Evolutionary conservation across 2,888 invertebrate genomes (phyloP), one percentile per base, ranked within the genome.

Genomic region (Aethes cnicana): DNA sequence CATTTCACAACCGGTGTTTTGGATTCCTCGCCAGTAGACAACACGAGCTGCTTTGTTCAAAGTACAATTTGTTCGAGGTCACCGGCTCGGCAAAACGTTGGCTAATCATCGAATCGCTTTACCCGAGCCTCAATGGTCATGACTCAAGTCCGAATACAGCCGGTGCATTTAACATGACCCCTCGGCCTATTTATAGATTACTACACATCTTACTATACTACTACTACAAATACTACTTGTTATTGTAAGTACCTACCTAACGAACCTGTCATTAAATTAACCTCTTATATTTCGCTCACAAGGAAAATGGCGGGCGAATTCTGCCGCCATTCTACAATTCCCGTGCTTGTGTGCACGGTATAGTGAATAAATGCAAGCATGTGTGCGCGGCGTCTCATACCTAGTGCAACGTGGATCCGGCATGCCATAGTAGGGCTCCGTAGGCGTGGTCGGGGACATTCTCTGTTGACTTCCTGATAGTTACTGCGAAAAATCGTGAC

Each of bases 21-120:
- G 57, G 69, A 72, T 74, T 70, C 66, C 50, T 66, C 41, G 58
- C 61, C 58, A 55, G 57, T 62, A 56, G 39, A 63, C 54, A 68
- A 65, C 54, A 61, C 61, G 61, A 59, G 68, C 62, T 81, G 79
- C 81, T 81, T 84, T 83, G 84, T 84, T 82, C 74, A 70, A 78
- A 77, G 77, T 78, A 74, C 76, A 66, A 77, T 79, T 81, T 73
- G 68, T 68, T 70, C 84, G 84, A 87, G 87, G 87, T 80, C 84
- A 77, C 69, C 68, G 63, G 74, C 73, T 81, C 64, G 73, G 80
- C 77, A 74, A 76, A 78, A 77, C 75, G 71, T 86, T 84, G 72
- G 75, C 71, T 77, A 84, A 85, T 80, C 74, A 72, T 70, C 81
- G 50, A 52, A 52, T 71, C 60, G 64, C 69, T 71, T 61, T 62